Base-by-base conservation (phyloP, 2,797 vertebrate species). In the Okamejei kenojei region DNA sequence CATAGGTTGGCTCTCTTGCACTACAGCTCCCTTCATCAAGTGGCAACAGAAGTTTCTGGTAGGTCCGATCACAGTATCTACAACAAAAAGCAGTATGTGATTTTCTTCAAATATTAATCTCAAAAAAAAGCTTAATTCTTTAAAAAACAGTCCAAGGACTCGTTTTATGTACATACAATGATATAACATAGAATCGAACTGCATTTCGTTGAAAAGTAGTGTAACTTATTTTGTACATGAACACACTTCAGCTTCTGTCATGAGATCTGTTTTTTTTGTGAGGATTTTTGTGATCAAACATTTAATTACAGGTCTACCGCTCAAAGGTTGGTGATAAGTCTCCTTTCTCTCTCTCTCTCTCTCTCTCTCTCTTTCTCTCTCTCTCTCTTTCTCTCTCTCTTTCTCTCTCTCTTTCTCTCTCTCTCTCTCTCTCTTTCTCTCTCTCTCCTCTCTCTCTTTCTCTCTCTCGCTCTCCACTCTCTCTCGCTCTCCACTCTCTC, bases 221-320 rank as follows among this genome's bases (percentile, higher is more conserved):
- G 82, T 88, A 88, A 88, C 84, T 35, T 86, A 54, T 86, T 86
- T 88, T 88, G 35, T 88, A 88, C 84, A 65, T 88, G 61, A 88
- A 88, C 84, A 88, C 84, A 65, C 84, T 88, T 88, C 84, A 88
- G 61, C 61, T 68, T 88, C 63, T 88, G 61, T 65, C 84, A 29
- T 35, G 84, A 35, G 84, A 88, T 88, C 61, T 88, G 84, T 86
- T 86, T 77, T 77, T 84, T 86, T 86, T 17, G 7, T 58, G 84
- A 65, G 84, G 84, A 88, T 65, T 65, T 88, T 88, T 88, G 84
- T 88, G 84, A 93, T 93, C 94, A 93, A 93, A 93, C 45, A 94
- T 95, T 94, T 94, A 95, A 94, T 95, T 95, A 94, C 95, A 95
- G 95, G 95, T 95, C 77, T 94, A 93, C 94, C 94, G 94, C 94